Base-by-base conservation (phyloP, 2,888 invertebrate species). In the Brachynemurus nebulosus region DNA sequence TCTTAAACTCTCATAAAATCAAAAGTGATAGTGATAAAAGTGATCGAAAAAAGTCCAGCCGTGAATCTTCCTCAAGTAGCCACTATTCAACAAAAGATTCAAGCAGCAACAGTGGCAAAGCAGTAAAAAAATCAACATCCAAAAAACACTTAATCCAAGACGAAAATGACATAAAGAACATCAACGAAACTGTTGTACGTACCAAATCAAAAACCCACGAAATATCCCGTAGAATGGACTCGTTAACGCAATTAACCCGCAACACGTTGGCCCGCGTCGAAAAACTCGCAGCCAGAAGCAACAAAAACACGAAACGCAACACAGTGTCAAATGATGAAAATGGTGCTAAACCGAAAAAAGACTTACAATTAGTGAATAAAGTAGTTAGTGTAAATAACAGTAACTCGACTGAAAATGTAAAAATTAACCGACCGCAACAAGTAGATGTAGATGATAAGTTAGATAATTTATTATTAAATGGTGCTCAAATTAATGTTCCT, bases 181-280 rank as follows among this genome's bases (percentile, higher is more conserved):
- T 30, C 30, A 30, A n/a, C 30, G 14, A n/a, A n/a, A n/a, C n/a
- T n/a, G n/a, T n/a, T n/a, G n/a, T n/a, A n/a, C n/a, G n/a, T n/a
- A 30, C 30, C n/a, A 30, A 30, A 47, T 45, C 46, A 41, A 46
- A 44, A 46, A 39, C 35, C 5, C 42, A 34, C 41, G 62, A 59
- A 51, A 61, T 68, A 30, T 63, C 65, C 9, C 73, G 73, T 54
- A 70, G 74, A 58, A 72, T 78, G 67, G 77, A 78, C 54, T 76
- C 71, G 56, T 65, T 78, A 59, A 72, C 76, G 49, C 75, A 74
- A 25, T 66, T 77, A 54, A 78, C 78, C 42, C 72, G 72, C 61
- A 74, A 77, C 56, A 76, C 78, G 37, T 69, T 78, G 66, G 77
- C 76, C 60, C 73, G 76, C 57, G 76, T 78, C 55, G 77, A 78